Evolutionary conservation across 2,888 invertebrate species (phyloP), one percentile per base, ranked within the genome.

Genomic region (Heliconius hortense): DNA sequence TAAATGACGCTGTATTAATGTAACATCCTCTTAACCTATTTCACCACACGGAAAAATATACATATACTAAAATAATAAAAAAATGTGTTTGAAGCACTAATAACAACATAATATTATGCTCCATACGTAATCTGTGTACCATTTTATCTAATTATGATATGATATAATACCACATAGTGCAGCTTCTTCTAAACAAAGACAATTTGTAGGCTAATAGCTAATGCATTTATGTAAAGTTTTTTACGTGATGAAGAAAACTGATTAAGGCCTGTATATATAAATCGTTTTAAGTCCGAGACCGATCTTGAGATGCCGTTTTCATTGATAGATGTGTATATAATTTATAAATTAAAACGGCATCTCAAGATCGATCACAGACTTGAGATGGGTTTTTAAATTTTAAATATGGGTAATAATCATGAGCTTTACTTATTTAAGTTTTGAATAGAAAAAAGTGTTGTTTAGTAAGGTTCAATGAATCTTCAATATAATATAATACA

Each of bases 121-220:
- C 39, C 72, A 60, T 64, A 31, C 64, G 31, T 64, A 56, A 75
- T 75, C 68, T 48, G 28, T 56, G 68, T n/a, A 63, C 24, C 39
- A 64, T 24, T 72, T 74, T 62, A 48, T 59, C 39, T 74, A 72
- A 78, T 74, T 78, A 78, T 24, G 21, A 67, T 77, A 67, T 77
- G 73, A 76, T 59, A 64, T 69, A 74, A 78, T 73, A 76, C 67
- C 62, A 75, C 48, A 62, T 56, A 62, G 35, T 59, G 68, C 68
- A 74, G 71, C 62, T 67, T 69, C 67, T 26, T 74, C 73, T 26
- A 64, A 67, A 76, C 72, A 76, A 76, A 76, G 53, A 72, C 63
- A 64, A 62, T 76, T 74, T 74, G 68, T 74, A 68, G 71, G 70
- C n/a, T 74, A 72, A 69, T 74, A 62, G 53, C 26, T 72, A 56